Base-by-base conservation (phyloP, 2,113 vertebrate species). In the Phrynosoma blainvillii region DNA sequence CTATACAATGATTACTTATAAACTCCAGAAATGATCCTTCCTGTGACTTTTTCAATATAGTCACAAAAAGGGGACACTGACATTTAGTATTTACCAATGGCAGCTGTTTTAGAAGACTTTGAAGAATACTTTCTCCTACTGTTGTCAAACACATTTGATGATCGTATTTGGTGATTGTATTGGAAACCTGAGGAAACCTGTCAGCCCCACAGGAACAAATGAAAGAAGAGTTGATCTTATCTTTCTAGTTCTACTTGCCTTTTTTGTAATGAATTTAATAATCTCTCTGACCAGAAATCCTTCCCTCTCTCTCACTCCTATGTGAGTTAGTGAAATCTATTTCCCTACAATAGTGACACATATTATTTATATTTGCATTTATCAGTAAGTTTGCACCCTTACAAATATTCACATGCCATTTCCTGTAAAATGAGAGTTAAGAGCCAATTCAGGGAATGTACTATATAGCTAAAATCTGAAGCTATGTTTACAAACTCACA, bases 331-430 rank as follows among this genome's bases (percentile, higher is more conserved):
- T 20, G 36, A 62, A 30, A 75, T 52, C 59, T n/a, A 79, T 79
- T 42, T 89, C 91, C 68, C 89, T 88, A 82, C 84, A 91, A 76
- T 47, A 78, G 85, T 9, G 91, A 87, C 88, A 27, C n/a, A 84
- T 76, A 66, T 84, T 89, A 81, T 93, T 95, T 94, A 85, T 90
- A 25, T 90, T 94, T 92, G 84, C 84, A 88, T 68, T 42, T 78
- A 86, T 80, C 77, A 94, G 77, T 71, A 89, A 79, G 90, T 30
- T 89, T 5, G 85, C 10, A 71, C 82, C 74, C 82, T 54, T 89
- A 68, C 47, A 73, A 80, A 79, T 92, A 87, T 90, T 84, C 40
- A 84, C 81, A 88, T 93, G 78, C 90, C 40, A 87, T 89, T 91
- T 95, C 82, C 16, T 77, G 56, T 87, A 87, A 95, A 94, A 84